Conservation (phyloP, 2,888 invertebrate species). For the Parascotia fuliginaria region DNA sequence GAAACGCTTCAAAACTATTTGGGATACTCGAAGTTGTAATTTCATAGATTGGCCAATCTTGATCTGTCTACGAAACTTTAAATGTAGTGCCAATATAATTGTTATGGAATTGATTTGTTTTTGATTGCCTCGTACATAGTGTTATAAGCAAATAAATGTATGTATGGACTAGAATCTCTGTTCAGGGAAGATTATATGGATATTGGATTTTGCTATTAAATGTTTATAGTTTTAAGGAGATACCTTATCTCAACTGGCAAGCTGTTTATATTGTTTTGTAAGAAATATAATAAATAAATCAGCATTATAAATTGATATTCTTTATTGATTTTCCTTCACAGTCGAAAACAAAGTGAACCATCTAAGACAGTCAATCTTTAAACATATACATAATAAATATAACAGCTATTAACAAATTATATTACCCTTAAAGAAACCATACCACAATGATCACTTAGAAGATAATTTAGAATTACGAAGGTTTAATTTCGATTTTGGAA, state of each 20-base stretch:
- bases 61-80: slow-evolving; percentile 4
- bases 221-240: neutral
- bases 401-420: slow-evolving; percentile 29
- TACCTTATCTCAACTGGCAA: too few relatives aligned
- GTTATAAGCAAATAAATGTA: too few relatives aligned
- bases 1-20: too few relatives aligned
- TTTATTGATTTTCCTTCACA: slow-evolving; percentile 82
- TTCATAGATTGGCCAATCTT: neutral
- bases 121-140: neutral
- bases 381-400: slow-evolving; percentile 27
- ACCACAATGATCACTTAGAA: slow-evolving; percentile 19
- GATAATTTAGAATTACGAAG: slow-evolving; percentile 7
- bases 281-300: slow-evolving; percentile 39
- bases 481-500: slow-evolving; percentile 3
- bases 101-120: neutral
- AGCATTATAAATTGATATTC: slow-evolving; percentile 54
- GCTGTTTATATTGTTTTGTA: neutral
- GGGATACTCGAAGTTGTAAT: too few relatives aligned
- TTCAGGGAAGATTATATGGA: neutral
- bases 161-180: too few relatives aligned
- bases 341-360: slow-evolving; percentile 47
- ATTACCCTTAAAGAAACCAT: slow-evolving; percentile 25
- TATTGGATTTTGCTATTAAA: neutral
- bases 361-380: slow-evolving; percentile 34
- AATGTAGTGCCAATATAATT: slow-evolving; percentile 10